Evolutionary conservation across 2,797 vertebrate species (phyloP), one percentile per base, ranked within the genome.

Genomic region (Crenichthys baileyi): DNA sequence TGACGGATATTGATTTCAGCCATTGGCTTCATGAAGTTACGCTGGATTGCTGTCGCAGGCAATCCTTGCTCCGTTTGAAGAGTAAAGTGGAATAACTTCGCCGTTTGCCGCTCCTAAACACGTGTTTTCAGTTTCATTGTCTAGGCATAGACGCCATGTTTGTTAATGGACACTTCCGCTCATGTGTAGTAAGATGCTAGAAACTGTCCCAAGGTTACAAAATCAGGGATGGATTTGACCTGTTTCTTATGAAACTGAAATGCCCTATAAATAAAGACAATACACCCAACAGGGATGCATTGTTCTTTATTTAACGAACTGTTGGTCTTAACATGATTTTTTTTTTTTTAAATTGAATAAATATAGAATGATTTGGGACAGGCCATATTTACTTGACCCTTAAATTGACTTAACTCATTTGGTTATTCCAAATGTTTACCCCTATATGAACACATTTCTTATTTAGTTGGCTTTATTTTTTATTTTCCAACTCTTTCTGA

Each of bases 91-190:
- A 5, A 15, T 56, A 2, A 0, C 41, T 41, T 26, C 4, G 22
- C 26, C 24, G 1, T 24, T 75, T 53, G 36, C 50, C 68, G 76
- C 61, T 26, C 18, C 7, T 7, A 31, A 93, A 88, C 95, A 95
- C 94, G 95, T 95, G 95, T 91, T 90, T 88, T 79, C 72, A 58
- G 86, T 80, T 90, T 92, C 93, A 95, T 95, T 95, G 94, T 95
- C 91, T 91, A 77, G 84, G 48, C 77, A 72, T 48, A 81, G 93
- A 85, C 94, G 96, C 95, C 95, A 96, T 96, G 92, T 95, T 96
- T 91, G 83, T 91, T 89, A 55, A 78, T 44, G 16, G 82, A 85
- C 63, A 92, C 93, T 92, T 95, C 91, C 93, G 87, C 87, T 78
- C 73, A 48, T 77, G 1, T 76, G 76, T 74, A 50, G 80, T 29